Conservation (phyloP, 2,888 invertebrate species). For the Drosophila subquinaria region DNA sequence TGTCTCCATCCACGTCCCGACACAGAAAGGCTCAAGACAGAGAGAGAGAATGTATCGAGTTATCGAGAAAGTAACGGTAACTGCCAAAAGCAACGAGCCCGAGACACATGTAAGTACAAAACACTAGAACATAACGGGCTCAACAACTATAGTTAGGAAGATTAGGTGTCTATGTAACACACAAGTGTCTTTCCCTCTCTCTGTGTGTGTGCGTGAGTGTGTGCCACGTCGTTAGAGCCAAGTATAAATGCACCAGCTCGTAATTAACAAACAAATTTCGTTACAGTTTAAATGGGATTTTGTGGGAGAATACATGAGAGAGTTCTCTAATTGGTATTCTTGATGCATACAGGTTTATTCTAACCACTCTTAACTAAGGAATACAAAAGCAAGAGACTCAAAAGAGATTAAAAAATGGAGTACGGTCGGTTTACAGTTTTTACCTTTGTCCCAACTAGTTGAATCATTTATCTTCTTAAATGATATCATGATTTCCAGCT, state of each 20-base stretch:
- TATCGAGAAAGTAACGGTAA: conserved; percentile 52
- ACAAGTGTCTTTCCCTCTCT: neutral
- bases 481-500: too few species aligned
- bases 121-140: conserved; percentile 25
- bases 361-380: neutral
- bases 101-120: conserved; percentile 32
- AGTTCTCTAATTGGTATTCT: neutral
- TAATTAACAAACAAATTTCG: conserved; percentile 45
- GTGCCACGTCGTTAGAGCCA: conserved; percentile 34
- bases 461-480: neutral
- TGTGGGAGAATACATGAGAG: conserved; percentile 10
- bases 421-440: neutral
- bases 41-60: conserved; percentile 34
- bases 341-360: neutral
- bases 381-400: neutral
- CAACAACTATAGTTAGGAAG: conserved; percentile 24
- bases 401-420: neutral
- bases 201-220: neutral
- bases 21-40: conserved; percentile 41
- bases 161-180: conserved; percentile 14
- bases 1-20: neutral
- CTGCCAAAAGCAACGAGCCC: conserved; percentile 27
- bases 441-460: neutral
- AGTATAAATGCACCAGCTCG: conserved; percentile 17
- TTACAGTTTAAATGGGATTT: conserved; percentile 39